Base-by-base conservation (phyloP, 2,888 invertebrate genomes). In the Dyspetes luteomarginatus region DNA sequence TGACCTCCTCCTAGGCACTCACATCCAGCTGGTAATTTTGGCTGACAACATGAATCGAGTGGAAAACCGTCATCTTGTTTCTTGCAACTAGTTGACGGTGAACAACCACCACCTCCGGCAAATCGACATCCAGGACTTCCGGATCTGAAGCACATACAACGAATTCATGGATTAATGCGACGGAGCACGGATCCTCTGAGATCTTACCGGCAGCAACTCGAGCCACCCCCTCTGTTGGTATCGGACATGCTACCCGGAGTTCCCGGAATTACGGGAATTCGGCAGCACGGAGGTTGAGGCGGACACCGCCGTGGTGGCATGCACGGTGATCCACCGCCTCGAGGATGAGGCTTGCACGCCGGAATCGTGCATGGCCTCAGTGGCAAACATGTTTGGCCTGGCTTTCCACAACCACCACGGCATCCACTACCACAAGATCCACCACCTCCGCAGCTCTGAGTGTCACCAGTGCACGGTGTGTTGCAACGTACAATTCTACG, bases 1-100 rank as follows among this genome's bases (percentile, higher is more conserved):
- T 86, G 83, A 48, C 91, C 87, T 30, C 90, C 88, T 62, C 92
- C 89, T 75, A 92, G 82, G 81, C 90, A 87, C 76, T 92, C 86
- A 83, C 88, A 87, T 76, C 89, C 71, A 79, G 86, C 78, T 81
- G 86, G 81, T 78, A 87, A 28, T 82, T 68, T 82, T 36, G 80
- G 67, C 17, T 72, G 81, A 67, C 71, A 64, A 19, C 58, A 77
- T n/a, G 52, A 9, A 17, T 41, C 73, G 56, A 71, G 82, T 60
- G 50, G 77, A 74, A 17, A 58, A n/a, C 22, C 36, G n/a, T 78
- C 78, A 45, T 83, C 75, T 55, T 74, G 73, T 58, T 81, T 30
- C 7, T 64, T 78, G 12, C 26, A 74, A 36, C 36, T 58, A 15
- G 19, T 26, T 2, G 67, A 19, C 7, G 36, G 15, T 4, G 77